Percentiles rank a stretch among this genome's conserved stretches.
phyloP scores from a whole-genome alignment of 92 coral and sea anemone genomes.

The Zoanthus sociatus region DNA sequence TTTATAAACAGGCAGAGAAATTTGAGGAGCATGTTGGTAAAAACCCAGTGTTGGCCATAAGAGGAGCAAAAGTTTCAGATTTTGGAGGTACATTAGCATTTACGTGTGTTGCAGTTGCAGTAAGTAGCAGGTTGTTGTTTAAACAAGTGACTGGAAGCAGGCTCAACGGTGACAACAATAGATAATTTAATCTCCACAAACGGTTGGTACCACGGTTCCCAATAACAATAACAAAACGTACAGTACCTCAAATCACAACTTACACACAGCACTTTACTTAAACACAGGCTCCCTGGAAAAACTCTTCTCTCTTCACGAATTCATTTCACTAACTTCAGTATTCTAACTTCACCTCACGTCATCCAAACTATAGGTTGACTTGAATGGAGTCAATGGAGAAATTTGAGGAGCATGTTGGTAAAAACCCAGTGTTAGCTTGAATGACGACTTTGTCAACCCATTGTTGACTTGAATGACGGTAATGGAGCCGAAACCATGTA shows the following conservation, averaged over 20 bases:
- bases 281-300: not conserved
- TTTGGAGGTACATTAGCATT: slow-evolving; percentile 80
- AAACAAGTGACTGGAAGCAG: too few species aligned
- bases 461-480: not conserved
- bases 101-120: too few species aligned
- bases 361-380: too few species aligned
- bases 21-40: slow-evolving; percentile 91
- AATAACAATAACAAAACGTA: too few species aligned
- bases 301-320: not conserved
- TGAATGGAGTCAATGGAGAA: not conserved
- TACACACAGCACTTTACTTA: too few species aligned
- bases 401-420: slow-evolving; percentile 90
- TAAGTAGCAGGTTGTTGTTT: too few species aligned
- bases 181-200: too few species aligned
- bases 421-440: slow-evolving; percentile 83
- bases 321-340: not conserved
- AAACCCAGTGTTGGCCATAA: slow-evolving; percentile 87
- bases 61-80: slow-evolving; percentile 94
- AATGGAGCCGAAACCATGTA: too few species aligned
- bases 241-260: too few species aligned
- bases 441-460: not conserved
- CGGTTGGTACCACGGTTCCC: too few species aligned
- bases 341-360: too few species aligned
- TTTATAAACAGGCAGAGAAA: slow-evolving; percentile 77
- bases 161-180: too few species aligned